Conservation (phyloP, 2,113 vertebrate species). For the Athene cunicularia region DNA sequence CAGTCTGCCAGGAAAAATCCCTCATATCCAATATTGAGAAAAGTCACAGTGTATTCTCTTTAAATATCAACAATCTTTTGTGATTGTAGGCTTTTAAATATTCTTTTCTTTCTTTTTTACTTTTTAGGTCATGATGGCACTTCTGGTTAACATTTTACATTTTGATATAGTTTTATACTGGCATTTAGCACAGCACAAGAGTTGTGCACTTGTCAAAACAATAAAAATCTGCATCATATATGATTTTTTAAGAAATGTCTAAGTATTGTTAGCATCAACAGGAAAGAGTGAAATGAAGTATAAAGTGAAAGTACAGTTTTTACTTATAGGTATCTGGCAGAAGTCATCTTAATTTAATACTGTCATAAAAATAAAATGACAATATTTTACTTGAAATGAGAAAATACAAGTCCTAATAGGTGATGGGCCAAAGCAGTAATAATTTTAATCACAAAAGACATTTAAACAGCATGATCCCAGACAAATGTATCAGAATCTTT, state of each 20-base stretch:
- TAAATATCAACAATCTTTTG: conserved; percentile 49
- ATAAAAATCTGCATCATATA: conserved; percentile 28
- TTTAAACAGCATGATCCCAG: conserved; percentile 53
- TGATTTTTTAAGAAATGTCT: background rate
- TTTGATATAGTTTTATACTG: conserved; percentile 51
- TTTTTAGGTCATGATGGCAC: conserved; percentile 14
- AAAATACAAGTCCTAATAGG: conserved; percentile 52
- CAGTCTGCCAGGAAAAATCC: conserved; percentile 44
- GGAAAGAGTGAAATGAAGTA: background rate
- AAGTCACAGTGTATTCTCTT: conserved; percentile 47
- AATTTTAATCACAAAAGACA: conserved; percentile 67
- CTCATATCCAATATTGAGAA: background rate
- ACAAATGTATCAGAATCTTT: conserved; percentile 64
- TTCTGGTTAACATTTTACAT: conserved; percentile 60
- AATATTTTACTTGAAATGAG: conserved; percentile 46
- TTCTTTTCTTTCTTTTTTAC: background rate
- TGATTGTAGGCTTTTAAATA: conserved; percentile 32
- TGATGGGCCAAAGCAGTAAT: conserved; percentile 35
- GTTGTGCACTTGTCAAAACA: conserved; percentile 57
- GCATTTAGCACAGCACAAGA: conserved; percentile 60
- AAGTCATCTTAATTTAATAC: conserved; percentile 20
- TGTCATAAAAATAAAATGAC: conserved; percentile 39
- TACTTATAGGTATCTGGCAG: background rate
- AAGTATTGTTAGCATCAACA: conserved; percentile 15
- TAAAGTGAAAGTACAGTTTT: conserved; percentile 3